Base-by-base conservation (phyloP, 2,888 invertebrate genomes). In the Agonopterix heracliana region DNA sequence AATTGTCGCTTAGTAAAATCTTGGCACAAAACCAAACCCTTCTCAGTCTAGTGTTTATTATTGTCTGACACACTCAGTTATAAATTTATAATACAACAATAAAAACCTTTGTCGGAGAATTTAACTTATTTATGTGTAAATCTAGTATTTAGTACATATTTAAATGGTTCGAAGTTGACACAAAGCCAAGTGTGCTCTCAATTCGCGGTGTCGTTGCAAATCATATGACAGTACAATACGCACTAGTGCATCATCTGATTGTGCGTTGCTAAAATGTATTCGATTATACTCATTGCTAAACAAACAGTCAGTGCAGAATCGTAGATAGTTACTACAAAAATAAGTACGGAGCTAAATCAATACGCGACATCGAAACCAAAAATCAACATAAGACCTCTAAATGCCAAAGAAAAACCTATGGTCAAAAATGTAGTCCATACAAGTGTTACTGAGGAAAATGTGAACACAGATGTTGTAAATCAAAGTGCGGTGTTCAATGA, bases 131-230 rank as follows among this genome's bases (percentile, higher is more conserved):
- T 64, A 57, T 56, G 13, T 56, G 60, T 57, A 65, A 60, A 58
- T 56, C 55, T 55, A 48, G 55, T 59, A 57, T 63, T 65, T 64
- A 60, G 61, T 60, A 62, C 49, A 64, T 63, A 63, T 67, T 66
- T 49, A 57, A 61, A 72, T 46, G 11, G 43, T 41, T 68, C 56
- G 60, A 54, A 67, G 60, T 81, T 84, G 81, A 60, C 7, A 66
- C 73, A 60, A 59, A 68, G 83, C 84, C 84, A 82, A 83, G 59
- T 71, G 68, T 72, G 71, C 67, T 64, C 62, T 63, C 65, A 66
- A 66, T 64, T 61, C 54, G 61, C 61, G 57, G 65, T 65, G 59
- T 63, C 54, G 58, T 62, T 65, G 62, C 68, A 26, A 26, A 26
- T 71, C 66, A 64, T 59, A 68, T 56, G 60, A 41, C 64, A 62